Base-by-base conservation (phyloP, 30 jellyfish, hydroid and myxozoan genomes). In the Clytia hemisphaerica region DNA sequence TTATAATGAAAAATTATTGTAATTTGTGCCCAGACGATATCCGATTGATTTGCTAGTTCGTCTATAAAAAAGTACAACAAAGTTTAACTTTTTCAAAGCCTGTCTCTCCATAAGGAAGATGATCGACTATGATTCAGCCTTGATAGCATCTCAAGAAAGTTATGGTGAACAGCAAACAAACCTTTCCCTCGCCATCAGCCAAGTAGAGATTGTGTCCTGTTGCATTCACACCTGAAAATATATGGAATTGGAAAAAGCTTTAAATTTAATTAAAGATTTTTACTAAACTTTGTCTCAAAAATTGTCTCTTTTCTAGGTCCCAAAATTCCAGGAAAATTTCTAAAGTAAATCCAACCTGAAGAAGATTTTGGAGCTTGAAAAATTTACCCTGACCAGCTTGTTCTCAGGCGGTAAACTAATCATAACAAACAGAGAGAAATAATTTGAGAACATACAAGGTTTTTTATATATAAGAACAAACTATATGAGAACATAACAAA, bases 151-250 rank as follows among this genome's bases (percentile, higher is more conserved):
- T 42, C 53, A 42, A 42, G n/a, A 42, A 9, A 42, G n/a, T 18
- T 12, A 42, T 42, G n/a, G n/a, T 42, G 53, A 42, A 12, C 15
- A 42, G 15, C 18, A 42, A 42, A 9, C 15, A 19, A 6, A 88
- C 97, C 90, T 80, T 88, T 38, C 65, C 80, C 42, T 81, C 94
- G 6, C 83, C 81, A 70, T 80, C 93, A 15, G 80, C 62, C 46
- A 88, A 74, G 46, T 73, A 88, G 18, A 88, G 71, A 15, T 63
- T 70, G 59, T 88, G 93, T 19, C 94, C 94, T 25, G 83, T 80
- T 4, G 97, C 97, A 33, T 80, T 84, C 24, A 88, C 85, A 80
- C 91, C 97, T 88, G 66, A 27, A 75, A 60, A 30, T 45, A 12
- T 28, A 58, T 16, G 6, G n/a, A 51, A 70, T 19, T 2, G 6